phyloP scores from a whole-genome alignment of 2,888 invertebrate species.

The Tetramorium bicarinatum region DNA sequence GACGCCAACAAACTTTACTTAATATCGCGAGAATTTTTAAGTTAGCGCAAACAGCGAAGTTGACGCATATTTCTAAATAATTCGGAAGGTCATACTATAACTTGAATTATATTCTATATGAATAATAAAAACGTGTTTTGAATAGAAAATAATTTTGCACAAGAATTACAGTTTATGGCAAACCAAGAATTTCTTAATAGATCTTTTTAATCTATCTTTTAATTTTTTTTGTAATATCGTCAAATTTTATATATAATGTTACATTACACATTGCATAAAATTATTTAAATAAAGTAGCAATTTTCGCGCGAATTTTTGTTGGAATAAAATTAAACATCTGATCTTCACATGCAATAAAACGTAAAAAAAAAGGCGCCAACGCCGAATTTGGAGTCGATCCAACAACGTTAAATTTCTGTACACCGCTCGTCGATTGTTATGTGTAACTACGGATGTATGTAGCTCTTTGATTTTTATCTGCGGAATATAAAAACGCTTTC shows the following conservation, averaged over 20 bases:
- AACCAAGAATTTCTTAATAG: not conserved
- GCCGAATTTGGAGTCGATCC: slow-evolving; percentile 35
- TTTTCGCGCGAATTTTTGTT: not conserved
- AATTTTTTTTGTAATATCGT: not conserved
- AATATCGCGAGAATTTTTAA: not conserved
- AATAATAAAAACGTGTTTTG: not conserved
- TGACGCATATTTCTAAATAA: not conserved
- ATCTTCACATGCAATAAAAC: not conserved
- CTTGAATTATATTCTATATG: not conserved
- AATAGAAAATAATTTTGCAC: not conserved
- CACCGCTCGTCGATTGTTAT: slow-evolving; percentile 21
- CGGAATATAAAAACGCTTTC: slow-evolving; percentile 12
- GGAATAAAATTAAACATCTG: not conserved
- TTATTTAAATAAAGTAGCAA: slow-evolving; percentile 3
- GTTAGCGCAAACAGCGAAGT: not conserved
- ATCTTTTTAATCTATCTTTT: too few relatives aligned
- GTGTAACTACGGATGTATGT: not conserved
- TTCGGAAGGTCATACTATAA: not conserved
- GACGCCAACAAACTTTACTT: not conserved
- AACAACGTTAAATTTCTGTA: slow-evolving; percentile 16
- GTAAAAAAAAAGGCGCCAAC: slow-evolving; percentile 14
- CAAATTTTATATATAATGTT: not conserved
- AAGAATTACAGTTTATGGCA: not conserved
- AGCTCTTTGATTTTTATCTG: slow-evolving; percentile 24
- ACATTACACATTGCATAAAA: too few relatives aligned